Base-by-base conservation (phyloP, 2,113 vertebrate genomes). In the Speoplatyrhinus poulsoni region DNA sequence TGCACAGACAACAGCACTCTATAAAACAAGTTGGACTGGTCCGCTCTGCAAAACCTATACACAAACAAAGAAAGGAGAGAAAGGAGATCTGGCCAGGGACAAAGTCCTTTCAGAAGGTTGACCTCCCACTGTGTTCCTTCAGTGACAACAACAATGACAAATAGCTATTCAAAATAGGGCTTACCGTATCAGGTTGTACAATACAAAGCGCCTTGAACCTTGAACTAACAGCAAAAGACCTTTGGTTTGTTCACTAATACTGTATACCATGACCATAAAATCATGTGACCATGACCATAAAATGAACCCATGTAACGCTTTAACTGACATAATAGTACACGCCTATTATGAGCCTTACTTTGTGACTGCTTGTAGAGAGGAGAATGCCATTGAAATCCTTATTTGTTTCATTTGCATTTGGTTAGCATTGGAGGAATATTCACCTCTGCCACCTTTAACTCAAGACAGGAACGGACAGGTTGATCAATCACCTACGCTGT, bases 11-110 rank as follows among this genome's bases (percentile, higher is more conserved):
- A 41, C 36, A 41, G 36, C 36, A 41, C 36, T 41, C 36, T 6
- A 26, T 26, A 41, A 41, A 89, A 90, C 88, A 58, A 50, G 90
- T 90, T 46, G 1, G 72, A 90, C 90, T 73, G 81, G 90, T 90
- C 87, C n/a, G 65, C 55, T 63, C 48, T 19, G 13, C 41, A 46
- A 47, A 46, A 71, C 55, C 67, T 52, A 15, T 72, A 65, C 8
- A 26, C 50, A 79, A 78, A 83, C 76, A 86, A 73, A 83, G 62
- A 56, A 11, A 60, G 63, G 62, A 56, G 12, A 60, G 63, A 47
- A 62, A 48, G 56, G 16, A 55, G 26, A 49, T 13, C 10, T 11
- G 19, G 54, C 54, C 4, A 19, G 16, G 49, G 16, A 0, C 0
- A 60, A 75, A 63, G 74, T 81, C 36, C 82, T 81, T 84, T 86